phyloP scores from a whole-genome alignment of 1,140 invertebrate genomes.

The Hydropsyche tenuis region DNA sequence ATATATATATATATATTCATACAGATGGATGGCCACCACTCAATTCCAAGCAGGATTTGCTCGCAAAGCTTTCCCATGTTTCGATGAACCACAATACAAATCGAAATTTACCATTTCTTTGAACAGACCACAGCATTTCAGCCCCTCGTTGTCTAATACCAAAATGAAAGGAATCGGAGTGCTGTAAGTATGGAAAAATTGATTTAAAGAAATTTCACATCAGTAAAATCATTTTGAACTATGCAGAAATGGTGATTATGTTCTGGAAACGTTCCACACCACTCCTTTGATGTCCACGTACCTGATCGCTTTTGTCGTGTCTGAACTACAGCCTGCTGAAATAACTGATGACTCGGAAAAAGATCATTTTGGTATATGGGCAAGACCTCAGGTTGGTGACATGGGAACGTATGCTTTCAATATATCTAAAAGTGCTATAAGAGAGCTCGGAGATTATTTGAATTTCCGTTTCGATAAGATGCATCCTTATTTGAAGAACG shows the following conservation, averaged over 20 bases:
- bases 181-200: slow-evolving; percentile 19
- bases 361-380: slow-evolving; percentile 50
- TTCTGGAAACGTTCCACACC: slow-evolving; percentile 62
- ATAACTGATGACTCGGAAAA: slow-evolving; percentile 51
- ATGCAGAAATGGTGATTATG: background rate
- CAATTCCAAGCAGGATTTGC: slow-evolving; percentile 77
- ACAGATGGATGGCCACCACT: slow-evolving; percentile 66
- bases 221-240: background rate
- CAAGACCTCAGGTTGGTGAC: slow-evolving; percentile 11
- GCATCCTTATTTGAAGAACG: slow-evolving; percentile 61
- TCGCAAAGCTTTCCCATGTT: slow-evolving; percentile 77
- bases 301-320: slow-evolving; percentile 76
- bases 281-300: slow-evolving; percentile 81
- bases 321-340: slow-evolving; percentile 65
- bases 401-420: slow-evolving; percentile 63
- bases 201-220: background rate
- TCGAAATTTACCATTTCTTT: slow-evolving; percentile 68
- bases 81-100: slow-evolving; percentile 79
- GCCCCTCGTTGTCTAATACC: slow-evolving; percentile 43
- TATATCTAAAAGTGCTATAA: slow-evolving; percentile 62
- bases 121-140: slow-evolving; percentile 54
- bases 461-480: slow-evolving; percentile 59
- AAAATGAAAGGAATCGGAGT: slow-evolving; percentile 51
- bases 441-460: slow-evolving; percentile 60
- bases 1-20: slow-evolving; percentile 40